Base-by-base conservation (phyloP, 2,797 vertebrate genomes). In the Chrysocyon brachyurus region DNA sequence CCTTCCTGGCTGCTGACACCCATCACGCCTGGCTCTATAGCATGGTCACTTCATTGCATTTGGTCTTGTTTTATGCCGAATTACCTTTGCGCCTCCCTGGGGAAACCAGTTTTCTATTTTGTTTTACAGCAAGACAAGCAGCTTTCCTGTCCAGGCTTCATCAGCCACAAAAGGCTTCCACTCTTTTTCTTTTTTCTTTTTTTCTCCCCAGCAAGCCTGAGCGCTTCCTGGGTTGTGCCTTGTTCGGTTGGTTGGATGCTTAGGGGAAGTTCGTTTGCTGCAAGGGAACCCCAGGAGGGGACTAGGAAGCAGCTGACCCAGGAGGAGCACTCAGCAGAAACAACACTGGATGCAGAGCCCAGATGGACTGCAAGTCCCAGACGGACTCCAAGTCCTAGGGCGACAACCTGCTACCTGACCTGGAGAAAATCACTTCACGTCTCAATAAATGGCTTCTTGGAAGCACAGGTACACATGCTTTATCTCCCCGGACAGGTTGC, bases 361-460 rank as follows among this genome's bases (percentile, higher is more conserved):
- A 72, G 31, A 75, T 36, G 17, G 31, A 52, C 26, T 31, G 40
- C 40, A 46, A 46, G 40, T 72, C 84, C 68, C 24, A 33, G 22
- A 46, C 40, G 40, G 40, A 46, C 40, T 12, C 2, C 1, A 33
- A 84, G 61, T 81, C 57, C 36, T 75, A 12, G 64, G 54, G 31
- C 28, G 61, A 17, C n/a, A 56, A 26, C 33, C 81, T 91, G 57
- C 33, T 75, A 19, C 36, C 54, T 54, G 57, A 88, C 57, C 64
- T 85, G 73, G 61, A 72, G 57, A 78, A 87, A 81, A 11, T 87
- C 52, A 49, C 54, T 79, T 83, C 77, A 28, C 46, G 82, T 91
- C 57, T 94, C 56, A 66, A 86, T 66, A 87, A 96, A 66, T 90
- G n/a, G 79, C 57, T 90, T 31, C 5, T 24, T 40, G 75, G 46